These are phyloP conservation scores for Ceraclea dissimilis DNA, from an alignment of 2,888 invertebrate species.

Conservation along the genomic window DNA sequence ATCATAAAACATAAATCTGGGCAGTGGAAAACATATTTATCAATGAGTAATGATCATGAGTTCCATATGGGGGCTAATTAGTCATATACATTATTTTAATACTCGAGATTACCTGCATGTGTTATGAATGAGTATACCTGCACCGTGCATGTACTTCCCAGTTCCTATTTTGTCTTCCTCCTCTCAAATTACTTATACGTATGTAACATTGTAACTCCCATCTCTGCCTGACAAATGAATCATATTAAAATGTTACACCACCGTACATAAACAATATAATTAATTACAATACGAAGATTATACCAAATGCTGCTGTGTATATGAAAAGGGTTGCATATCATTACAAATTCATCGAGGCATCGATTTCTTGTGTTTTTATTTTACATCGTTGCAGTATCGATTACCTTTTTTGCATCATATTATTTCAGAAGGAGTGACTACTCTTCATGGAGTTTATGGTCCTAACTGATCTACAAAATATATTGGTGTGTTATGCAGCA, in stretches of 20 bases:
- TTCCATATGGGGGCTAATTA: too few relatives aligned
- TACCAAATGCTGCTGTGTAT: not conserved
- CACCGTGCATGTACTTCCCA: not conserved
- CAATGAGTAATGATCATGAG: too few relatives aligned
- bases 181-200: not conserved
- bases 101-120: not conserved
- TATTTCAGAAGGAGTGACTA: too few relatives aligned
- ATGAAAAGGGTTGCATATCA: not conserved
- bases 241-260: not conserved
- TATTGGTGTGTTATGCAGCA: too few relatives aligned
- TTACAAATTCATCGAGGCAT: too few relatives aligned
- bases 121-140: not conserved
- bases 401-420: too few relatives aligned
- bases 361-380: too few relatives aligned
- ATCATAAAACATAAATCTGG: too few relatives aligned
- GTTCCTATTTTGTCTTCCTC: not conserved
- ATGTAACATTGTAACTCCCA: not conserved
- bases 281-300: not conserved
- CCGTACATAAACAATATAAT: conserved; percentile 1
- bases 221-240: conserved; percentile 1
- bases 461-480: too few relatives aligned
- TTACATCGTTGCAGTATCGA: too few relatives aligned
- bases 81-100: not conserved
- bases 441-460: too few relatives aligned
- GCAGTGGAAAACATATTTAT: too few relatives aligned